These are phyloP conservation scores for Ornithoptera priamus DNA, from an alignment of 2,888 invertebrate genomes.

Conservation along the genomic window DNA sequence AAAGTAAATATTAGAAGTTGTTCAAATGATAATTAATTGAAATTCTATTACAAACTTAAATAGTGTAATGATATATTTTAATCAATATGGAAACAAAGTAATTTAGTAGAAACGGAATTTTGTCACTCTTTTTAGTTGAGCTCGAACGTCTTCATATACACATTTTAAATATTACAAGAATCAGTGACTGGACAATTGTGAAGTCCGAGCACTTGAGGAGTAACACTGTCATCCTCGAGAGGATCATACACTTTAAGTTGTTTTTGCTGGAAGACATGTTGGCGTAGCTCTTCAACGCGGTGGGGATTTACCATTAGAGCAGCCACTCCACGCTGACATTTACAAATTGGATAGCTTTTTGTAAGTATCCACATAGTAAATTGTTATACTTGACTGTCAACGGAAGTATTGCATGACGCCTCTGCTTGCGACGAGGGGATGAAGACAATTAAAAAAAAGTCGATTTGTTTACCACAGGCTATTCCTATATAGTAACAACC, in stretches of 20 bases:
- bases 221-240: slow-evolving; percentile 24
- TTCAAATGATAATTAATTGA: background rate
- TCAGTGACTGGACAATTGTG: slow-evolving; percentile 18
- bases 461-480: background rate
- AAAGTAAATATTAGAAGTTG: no score
- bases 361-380: slow-evolving; percentile 26
- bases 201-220: slow-evolving; percentile 19
- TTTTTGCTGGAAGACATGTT: slow-evolving; percentile 22
- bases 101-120: background rate
- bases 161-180: slow-evolving; percentile 14
- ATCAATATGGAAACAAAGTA: background rate
- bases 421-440: no score
- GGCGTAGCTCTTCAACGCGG: slow-evolving; percentile 26
- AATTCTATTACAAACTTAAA: background rate
- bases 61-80: background rate
- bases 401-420: no score
- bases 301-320: slow-evolving; percentile 27
- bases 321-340: slow-evolving; percentile 26
- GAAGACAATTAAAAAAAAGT: background rate
- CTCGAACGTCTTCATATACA: slow-evolving; percentile 1
- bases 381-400: background rate
- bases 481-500: no score
- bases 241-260: slow-evolving; percentile 30
- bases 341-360: slow-evolving; percentile 29
- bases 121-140: background rate